phyloP scores from a whole-genome alignment of 92 coral and sea anemone species.

The Epizoanthus scotinus region DNA sequence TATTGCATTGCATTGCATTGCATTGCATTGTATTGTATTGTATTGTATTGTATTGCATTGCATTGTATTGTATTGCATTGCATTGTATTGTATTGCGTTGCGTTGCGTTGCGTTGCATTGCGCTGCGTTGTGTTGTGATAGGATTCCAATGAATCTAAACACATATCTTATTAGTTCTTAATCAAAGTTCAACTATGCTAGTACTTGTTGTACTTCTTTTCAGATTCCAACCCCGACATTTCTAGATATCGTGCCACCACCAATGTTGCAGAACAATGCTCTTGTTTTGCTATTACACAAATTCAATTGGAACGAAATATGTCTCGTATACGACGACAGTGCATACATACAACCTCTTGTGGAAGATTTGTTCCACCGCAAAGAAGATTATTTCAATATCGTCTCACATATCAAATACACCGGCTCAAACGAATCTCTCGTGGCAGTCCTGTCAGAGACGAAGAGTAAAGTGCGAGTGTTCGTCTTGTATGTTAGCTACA shows the following conservation, averaged over 20 bases:
- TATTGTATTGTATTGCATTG: no score
- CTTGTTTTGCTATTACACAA: slow-evolving; percentile 15
- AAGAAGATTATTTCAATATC: background rate
- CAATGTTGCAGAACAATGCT: slow-evolving; percentile 23
- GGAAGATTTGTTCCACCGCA: slow-evolving; percentile 15
- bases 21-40: background rate
- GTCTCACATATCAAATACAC: slow-evolving; percentile 20
- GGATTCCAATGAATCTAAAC: no score
- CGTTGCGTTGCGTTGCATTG: background rate
- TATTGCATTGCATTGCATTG: no score
- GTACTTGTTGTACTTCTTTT: background rate
- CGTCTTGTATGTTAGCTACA: slow-evolving; percentile 5
- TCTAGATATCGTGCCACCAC: slow-evolving; percentile 25
- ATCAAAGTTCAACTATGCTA: background rate
- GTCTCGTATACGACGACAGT: slow-evolving; percentile 19
- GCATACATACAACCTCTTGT: slow-evolving; percentile 12
- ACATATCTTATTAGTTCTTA: no score
- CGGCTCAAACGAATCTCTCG: slow-evolving; percentile 24
- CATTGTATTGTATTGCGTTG: background rate
- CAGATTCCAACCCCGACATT: slow-evolving; percentile 19
- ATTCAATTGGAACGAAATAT: slow-evolving; percentile 29
- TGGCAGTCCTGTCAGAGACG: slow-evolving; percentile 1
- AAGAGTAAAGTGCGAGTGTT: slow-evolving; percentile 32
- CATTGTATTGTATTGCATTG: background rate
- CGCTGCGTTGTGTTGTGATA: background rate